phyloP scores from a whole-genome alignment of 2,888 invertebrate genomes.

The Anthrax anthrax region DNA sequence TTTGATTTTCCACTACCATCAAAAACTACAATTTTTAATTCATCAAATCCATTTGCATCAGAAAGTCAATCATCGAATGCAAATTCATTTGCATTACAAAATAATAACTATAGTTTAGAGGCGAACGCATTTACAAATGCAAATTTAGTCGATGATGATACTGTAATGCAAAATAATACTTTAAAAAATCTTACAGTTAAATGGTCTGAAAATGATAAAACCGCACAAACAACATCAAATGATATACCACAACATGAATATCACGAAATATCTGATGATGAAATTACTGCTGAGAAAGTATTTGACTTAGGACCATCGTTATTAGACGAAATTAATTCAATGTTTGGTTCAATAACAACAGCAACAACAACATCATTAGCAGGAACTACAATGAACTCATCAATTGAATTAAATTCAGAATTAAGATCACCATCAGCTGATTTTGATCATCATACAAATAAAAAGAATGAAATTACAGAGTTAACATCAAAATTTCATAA shows the following conservation, averaged over 20 bases:
- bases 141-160: slow-evolving; percentile 16
- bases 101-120: slow-evolving; percentile 30
- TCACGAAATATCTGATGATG: slow-evolving; percentile 72
- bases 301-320: slow-evolving; percentile 78
- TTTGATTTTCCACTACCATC: slow-evolving; percentile 26
- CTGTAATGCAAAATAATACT: slow-evolving; percentile 2
- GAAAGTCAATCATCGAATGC: slow-evolving; percentile 7
- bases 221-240: not conserved
- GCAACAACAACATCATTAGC: slow-evolving; percentile 14
- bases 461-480: slow-evolving; percentile 55
- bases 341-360: slow-evolving; percentile 52
- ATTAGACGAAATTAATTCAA: slow-evolving; percentile 78
- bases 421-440: slow-evolving; percentile 34
- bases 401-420: slow-evolving; percentile 16
- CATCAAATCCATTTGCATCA: slow-evolving; percentile 30
- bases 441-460: slow-evolving; percentile 45
- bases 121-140: slow-evolving; percentile 20
- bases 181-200: not conserved
- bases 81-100: slow-evolving; percentile 23
- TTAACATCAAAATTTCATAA: slow-evolving; percentile 36
- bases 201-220: slow-evolving; percentile 4
- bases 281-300: slow-evolving; percentile 36
- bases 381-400: slow-evolving; percentile 4
- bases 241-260: slow-evolving; percentile 46
- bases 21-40: slow-evolving; percentile 11